Percentiles rank a stretch among this genome's conserved stretches.
Evolutionary conservation across 1,140 invertebrate genomes (phyloP).

Genomic region (Dinoponera quadriceps): DNA sequence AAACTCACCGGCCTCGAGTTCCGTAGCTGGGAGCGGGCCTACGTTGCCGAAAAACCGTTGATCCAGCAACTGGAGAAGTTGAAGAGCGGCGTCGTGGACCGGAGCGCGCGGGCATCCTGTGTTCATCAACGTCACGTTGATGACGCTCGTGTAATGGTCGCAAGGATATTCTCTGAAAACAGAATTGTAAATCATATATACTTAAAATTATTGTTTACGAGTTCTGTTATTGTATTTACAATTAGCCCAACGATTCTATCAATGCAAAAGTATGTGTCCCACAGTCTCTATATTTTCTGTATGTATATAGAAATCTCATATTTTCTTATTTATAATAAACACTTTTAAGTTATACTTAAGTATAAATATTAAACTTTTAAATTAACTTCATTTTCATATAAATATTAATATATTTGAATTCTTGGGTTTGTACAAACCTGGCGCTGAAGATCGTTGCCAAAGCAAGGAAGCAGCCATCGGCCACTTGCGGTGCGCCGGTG

Average conservation of each 20-base stretch:
- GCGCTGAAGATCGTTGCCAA: constrained; percentile 98
- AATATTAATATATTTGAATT: neutral
- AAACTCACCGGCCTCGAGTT: constrained; percentile 88
- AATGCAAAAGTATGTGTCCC: constrained; percentile 1
- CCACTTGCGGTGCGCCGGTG: constrained; percentile 94
- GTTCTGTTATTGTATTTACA: neutral
- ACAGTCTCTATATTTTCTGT: neutral
- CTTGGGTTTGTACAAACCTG: constrained; percentile 87
- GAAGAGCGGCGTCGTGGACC: constrained; percentile 96
- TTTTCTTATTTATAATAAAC: constrained; percentile 35
- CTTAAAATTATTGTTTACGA: too few relatives aligned
- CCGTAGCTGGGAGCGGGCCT: constrained; percentile 89
- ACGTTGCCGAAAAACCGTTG: constrained; percentile 97
- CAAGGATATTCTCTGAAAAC: constrained; percentile 97
- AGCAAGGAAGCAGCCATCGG: constrained; percentile 97
- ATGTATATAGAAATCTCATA: neutral
- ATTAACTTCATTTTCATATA: too few relatives aligned
- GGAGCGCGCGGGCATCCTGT: constrained; percentile 96
- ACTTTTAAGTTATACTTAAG: neutral
- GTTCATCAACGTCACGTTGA: constrained; percentile 98
- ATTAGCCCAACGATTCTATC: neutral
- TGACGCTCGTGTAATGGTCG: constrained; percentile 98
- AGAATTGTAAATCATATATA: constrained; percentile 47
- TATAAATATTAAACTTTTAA: too few relatives aligned
- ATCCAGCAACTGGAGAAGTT: constrained; percentile 97